These are phyloP conservation scores for Zele albiditarsus DNA, from an alignment of 2,888 invertebrate genomes.

Conservation along the genomic window DNA sequence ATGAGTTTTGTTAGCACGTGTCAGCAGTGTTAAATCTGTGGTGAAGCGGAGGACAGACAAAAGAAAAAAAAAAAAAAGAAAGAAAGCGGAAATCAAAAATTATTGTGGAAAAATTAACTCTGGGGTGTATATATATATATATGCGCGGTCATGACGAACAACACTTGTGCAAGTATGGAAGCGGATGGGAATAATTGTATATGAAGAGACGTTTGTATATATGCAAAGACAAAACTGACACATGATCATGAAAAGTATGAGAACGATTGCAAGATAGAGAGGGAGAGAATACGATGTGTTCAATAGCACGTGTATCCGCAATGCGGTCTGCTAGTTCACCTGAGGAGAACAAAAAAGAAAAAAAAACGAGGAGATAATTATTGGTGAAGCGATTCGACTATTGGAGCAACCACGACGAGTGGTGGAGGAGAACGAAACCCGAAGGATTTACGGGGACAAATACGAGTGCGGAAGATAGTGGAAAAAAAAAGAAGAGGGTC, in stretches of 20 bases:
- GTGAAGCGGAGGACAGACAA: too few species aligned
- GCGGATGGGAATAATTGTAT: too few species aligned
- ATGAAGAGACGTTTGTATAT: not conserved
- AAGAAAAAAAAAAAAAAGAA: too few species aligned
- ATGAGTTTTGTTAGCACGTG: too few species aligned
- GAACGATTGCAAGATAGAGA: not conserved
- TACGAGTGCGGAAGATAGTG: not conserved
- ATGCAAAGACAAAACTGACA: not conserved
- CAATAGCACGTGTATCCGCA: slow-evolving; percentile 62
- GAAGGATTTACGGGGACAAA: not conserved
- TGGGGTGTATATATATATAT: too few species aligned
- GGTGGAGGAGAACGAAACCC: not conserved
- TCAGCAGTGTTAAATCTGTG: too few species aligned
- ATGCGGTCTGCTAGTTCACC: slow-evolving; percentile 56
- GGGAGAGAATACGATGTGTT: slow-evolving; percentile 11
- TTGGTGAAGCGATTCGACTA: slow-evolving; percentile 33
- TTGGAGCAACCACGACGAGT: slow-evolving; percentile 16
- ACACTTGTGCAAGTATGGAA: too few species aligned
- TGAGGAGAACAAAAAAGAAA: slow-evolving; percentile 6
- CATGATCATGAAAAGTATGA: slow-evolving; percentile 17
- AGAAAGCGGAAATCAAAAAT: too few species aligned
- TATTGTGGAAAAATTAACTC: too few species aligned
- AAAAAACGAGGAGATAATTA: slow-evolving; percentile 41
- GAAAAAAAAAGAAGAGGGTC: not conserved
- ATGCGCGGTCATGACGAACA: too few species aligned